phyloP scores from a whole-genome alignment of 37 sponge, comb jelly and placozoan species.

The Mnemiopsis leidyi region DNA sequence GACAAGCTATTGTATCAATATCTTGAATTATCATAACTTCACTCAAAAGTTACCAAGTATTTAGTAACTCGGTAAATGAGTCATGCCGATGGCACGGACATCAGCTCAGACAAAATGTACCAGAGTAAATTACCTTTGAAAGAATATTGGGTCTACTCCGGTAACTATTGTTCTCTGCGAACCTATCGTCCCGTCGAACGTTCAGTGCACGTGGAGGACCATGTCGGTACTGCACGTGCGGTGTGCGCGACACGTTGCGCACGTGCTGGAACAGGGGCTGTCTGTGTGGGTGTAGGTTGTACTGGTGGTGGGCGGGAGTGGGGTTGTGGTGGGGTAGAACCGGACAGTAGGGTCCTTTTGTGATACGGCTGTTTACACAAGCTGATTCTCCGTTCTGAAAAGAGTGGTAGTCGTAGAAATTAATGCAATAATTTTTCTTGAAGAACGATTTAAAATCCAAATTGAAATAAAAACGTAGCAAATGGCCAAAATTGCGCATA shows the following conservation, averaged over 20 bases:
- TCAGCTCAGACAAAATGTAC: too few relatives aligned
- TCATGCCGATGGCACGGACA: too few relatives aligned
- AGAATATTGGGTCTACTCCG: conserved; percentile 21
- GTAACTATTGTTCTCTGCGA: background rate
- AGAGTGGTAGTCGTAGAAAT: too few relatives aligned
- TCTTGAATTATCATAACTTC: too few relatives aligned
- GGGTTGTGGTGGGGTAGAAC: background rate
- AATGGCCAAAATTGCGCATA: too few relatives aligned
- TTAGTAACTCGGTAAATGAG: too few relatives aligned
- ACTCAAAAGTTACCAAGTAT: too few relatives aligned
- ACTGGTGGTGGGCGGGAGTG: background rate
- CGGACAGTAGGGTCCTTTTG: background rate
- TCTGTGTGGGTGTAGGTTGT: background rate
- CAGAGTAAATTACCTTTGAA: conserved; percentile 36
- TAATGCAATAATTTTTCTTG: too few relatives aligned
- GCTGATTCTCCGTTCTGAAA: background rate
- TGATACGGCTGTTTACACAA: background rate
- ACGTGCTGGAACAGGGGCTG: conserved; percentile 21
- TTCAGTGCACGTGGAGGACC: background rate
- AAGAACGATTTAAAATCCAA: too few relatives aligned
- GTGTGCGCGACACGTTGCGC: conserved; percentile 4
- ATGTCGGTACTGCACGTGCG: conserved; percentile 14
- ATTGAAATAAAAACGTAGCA: too few relatives aligned
- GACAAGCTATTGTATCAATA: too few relatives aligned
- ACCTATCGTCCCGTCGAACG: background rate